Evolutionary conservation across 2,113 vertebrate species (phyloP), one percentile per base, ranked within the genome.

Genomic region (Ptilorrhoa leucosticta): DNA sequence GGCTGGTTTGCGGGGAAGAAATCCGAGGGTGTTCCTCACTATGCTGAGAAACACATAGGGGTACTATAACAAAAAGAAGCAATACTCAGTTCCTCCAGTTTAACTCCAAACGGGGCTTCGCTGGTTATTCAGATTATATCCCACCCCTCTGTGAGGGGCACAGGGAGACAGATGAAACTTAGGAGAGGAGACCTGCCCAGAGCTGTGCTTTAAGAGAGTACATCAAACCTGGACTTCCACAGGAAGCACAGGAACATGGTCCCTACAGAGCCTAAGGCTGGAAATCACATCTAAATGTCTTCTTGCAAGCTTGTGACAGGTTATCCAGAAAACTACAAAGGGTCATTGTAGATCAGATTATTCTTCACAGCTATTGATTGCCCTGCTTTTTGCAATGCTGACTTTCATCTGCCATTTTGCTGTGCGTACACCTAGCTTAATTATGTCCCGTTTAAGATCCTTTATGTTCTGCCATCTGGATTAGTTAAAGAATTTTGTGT

Each of bases 261-360:
- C 10, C 7, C 21, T 54, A 6, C 14, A 78, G 63, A 65, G 24
- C 53, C 70, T 27, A 44, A 28, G 28, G 69, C 40, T 94, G 24
- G 45, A 83, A 92, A 87, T 76, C 72, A 81, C 50, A 48, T 45
- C 27, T 82, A 50, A 83, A 60, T 61, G 28, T 51, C 40, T 58
- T 73, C 48, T 44, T 60, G 37, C 57, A 93, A 89, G 48, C 61
- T 64, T 79, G n/a, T 76, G 68, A 84, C 16, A 84, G 56, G 31
- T 78, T 84, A 92, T 82, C 57, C 61, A 84, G 51, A 84, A 92
- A 94, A 44, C n/a, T 72, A n/a, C 11, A 73, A 83, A 78, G 33
- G 35, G 71, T 83, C 86, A 81, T 15, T 68, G 69, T 56, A 75
- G 76, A 87, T 78, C 77, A 75, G 60, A 89, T 97, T 89, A 83